Evolutionary conservation across 2,113 vertebrate species (phyloP), one percentile per base, ranked within the genome.

Genomic region (Anguilla japonica): DNA sequence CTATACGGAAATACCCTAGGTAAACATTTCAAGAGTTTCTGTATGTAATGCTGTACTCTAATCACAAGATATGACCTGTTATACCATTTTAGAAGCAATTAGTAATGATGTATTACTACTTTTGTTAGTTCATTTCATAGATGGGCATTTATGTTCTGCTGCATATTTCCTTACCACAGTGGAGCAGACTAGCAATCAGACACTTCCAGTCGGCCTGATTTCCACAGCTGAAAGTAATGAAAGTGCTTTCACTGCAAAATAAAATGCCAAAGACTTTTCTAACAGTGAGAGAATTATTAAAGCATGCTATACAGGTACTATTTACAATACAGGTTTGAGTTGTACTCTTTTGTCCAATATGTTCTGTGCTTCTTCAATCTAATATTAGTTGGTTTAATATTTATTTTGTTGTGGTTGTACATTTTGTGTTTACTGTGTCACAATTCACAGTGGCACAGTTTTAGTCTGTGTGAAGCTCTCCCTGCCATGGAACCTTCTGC

Each of bases 11-110:
- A 34, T 34, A 34, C 34, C 34, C 0, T 2, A 46, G 43, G 43
- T 46, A 8, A 46, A 46, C 43, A 46, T 46, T 46, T 46, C 43
- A 46, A 46, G 43, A 46, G 43, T 46, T 46, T 46, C 43, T 46
- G 43, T 8, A 46, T 46, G 43, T 46, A 46, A 46, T 46, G 43
- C 43, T 8, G 53, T 85, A 63, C n/a, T 89, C 67, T 39, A 50
- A 86, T 82, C 53, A 83, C 6, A 75, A 71, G 60, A 56, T 83
- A 41, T 50, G 60, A 78, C 75, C 22, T 83, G 46, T 82, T 53
- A 53, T 83, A 34, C 20, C 29, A 22, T 86, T 82, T 50, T 41
- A 82, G 39, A 18, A 75, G 22, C 60, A 26, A 81, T 83, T 20
- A 67, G 56, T 34, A 29, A 41, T 39, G 83, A 60, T 57, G 34